Conservation (phyloP, 2,888 invertebrate species). For the Protodeltote pygarga region DNA sequence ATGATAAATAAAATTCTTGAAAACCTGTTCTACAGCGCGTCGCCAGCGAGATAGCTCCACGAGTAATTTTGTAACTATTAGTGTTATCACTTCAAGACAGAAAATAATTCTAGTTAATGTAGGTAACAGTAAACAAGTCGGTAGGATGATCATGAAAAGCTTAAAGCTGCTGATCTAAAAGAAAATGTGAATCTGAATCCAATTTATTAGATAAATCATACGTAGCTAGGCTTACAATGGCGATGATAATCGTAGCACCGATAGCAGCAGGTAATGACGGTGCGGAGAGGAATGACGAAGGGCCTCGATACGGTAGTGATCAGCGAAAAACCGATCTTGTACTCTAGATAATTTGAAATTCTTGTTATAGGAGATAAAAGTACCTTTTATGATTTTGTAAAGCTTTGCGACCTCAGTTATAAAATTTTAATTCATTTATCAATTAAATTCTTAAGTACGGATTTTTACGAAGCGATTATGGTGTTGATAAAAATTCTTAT, state of each 20-base stretch:
- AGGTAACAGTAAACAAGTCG: too few relatives aligned
- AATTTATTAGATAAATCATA: slow-evolving; percentile 39
- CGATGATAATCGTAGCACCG: slow-evolving; percentile 31
- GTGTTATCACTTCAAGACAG: too few relatives aligned
- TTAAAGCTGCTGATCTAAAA: not conserved
- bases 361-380: not conserved
- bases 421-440: too few relatives aligned
- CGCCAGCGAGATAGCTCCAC: too few relatives aligned
- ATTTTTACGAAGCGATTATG: too few relatives aligned
- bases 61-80: too few relatives aligned
- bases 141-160: not conserved
- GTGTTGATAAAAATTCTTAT: too few relatives aligned
- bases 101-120: too few relatives aligned
- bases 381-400: not conserved
- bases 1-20: too few relatives aligned
- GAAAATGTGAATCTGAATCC: slow-evolving; percentile 9
- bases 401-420: not conserved
- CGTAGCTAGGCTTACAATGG: slow-evolving; percentile 17
- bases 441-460: too few relatives aligned
- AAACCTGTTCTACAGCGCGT: too few relatives aligned
- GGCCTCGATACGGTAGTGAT: slow-evolving; percentile 6
- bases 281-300: slow-evolving; percentile 25
- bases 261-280: slow-evolving; percentile 31
- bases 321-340: not conserved
- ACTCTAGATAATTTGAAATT: not conserved